Evolutionary conservation across 2,113 vertebrate species (phyloP).

Genomic region (Heliornis fulica): DNA sequence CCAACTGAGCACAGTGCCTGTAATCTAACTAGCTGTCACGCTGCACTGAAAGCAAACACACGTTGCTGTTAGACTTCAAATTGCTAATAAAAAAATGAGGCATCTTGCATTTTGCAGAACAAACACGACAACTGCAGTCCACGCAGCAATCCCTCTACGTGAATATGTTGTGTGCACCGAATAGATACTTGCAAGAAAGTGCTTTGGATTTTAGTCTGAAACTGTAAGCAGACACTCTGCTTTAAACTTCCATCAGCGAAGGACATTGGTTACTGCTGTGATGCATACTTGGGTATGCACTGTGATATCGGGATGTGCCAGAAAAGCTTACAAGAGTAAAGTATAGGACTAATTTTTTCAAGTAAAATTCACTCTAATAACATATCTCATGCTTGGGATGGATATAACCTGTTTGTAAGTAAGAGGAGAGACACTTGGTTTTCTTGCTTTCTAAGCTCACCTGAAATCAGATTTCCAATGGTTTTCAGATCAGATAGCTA

Average conservation of each 20-base stretch:
- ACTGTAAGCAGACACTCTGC: neutral
- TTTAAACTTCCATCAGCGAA: neutral
- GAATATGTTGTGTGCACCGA: neutral
- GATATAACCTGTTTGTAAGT: neutral
- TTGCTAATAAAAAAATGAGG: neutral
- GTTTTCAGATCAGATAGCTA: neutral
- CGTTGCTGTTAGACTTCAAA: neutral
- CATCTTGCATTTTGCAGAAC: neutral
- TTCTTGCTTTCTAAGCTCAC: neutral
- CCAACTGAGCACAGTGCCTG: neutral
- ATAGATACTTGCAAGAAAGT: neutral
- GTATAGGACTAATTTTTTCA: neutral
- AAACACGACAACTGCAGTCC: neutral
- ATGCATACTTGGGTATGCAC: neutral
- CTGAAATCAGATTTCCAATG: neutral
- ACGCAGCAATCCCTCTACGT: neutral
- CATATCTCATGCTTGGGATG: neutral
- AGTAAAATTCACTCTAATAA: neutral
- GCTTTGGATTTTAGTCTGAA: neutral
- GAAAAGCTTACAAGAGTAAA: neutral
- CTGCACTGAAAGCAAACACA: neutral
- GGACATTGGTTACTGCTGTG: neutral
- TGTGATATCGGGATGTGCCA: neutral
- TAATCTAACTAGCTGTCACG: neutral
- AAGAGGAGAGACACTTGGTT: neutral